phyloP scores from a whole-genome alignment of 2,797 vertebrate genomes.

The Leptatherina wallacei region DNA sequence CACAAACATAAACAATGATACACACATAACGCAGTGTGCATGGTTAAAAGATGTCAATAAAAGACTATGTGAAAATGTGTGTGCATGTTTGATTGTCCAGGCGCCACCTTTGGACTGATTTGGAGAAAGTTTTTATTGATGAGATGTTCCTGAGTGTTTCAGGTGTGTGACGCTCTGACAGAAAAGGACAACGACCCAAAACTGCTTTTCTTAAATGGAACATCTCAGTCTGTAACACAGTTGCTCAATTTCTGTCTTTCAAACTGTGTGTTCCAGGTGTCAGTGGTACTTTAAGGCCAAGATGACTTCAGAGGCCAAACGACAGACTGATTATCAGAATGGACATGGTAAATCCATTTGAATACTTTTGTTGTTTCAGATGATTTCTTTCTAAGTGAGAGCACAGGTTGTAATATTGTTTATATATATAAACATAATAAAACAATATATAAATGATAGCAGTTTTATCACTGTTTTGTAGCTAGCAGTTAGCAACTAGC shows the following conservation, averaged over 20 bases:
- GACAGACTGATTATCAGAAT: constrained; percentile 90
- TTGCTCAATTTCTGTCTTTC: background rate
- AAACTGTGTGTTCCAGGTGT: constrained; percentile 83
- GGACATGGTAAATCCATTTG: constrained; percentile 85
- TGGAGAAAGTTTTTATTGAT: too few species aligned
- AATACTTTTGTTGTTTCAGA: background rate
- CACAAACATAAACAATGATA: background rate
- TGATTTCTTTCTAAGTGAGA: background rate
- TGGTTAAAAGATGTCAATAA: too few species aligned
- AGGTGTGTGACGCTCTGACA: too few species aligned
- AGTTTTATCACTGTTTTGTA: constrained; percentile 2
- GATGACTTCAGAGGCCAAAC: constrained; percentile 96
- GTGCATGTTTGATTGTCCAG: too few species aligned
- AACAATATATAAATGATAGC: background rate
- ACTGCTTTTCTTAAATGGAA: too few species aligned
- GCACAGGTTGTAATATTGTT: background rate
- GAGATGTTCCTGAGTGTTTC: too few species aligned
- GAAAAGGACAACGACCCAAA: too few species aligned
- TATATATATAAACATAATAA: background rate
- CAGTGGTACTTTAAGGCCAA: constrained; percentile 97
- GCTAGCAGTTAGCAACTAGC: constrained; percentile 13
- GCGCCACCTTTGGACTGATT: too few species aligned
- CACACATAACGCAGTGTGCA: too few species aligned
- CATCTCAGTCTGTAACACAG: background rate
- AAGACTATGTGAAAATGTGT: too few species aligned